Evolutionary conservation across 2,888 invertebrate species (phyloP), one percentile per base, ranked within the genome.

Genomic region (Helleia helle): DNA sequence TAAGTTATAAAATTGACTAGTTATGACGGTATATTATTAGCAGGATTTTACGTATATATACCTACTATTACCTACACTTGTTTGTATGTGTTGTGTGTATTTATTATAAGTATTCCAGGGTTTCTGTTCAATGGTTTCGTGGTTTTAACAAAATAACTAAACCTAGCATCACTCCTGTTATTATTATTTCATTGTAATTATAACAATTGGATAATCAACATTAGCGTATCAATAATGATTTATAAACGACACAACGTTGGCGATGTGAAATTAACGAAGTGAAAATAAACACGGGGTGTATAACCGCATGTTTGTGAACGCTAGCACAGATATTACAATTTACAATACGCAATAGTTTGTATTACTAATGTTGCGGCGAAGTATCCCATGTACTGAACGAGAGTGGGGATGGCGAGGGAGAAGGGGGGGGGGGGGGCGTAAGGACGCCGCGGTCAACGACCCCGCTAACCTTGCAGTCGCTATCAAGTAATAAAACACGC

Each of bases 391-490:
- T n/a, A n/a, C 53, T 62, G 63, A 62, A 37, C 38, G 40, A 42
- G n/a, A n/a, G n/a, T n/a, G n/a, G n/a, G n/a, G n/a, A n/a, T 36
- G 4, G 12, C 25, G 15, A 14, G 14, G 7, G 9, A 15, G 22
- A 26, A 13, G 66, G 62, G 36, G 39, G 40, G 42, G 42, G 41
- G 41, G 34, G 31, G 30, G 18, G 22, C 22, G 39, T 13, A 24
- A 28, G 11, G 15, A 38, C 8, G 52, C 48, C 49, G 54, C 54
- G 74, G 72, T 47, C 71, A 55, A 58, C 70, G 71, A 22, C 34
- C 18, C 34, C 65, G 67, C 75, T 71, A 71, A 72, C 72, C 70
- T 72, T 71, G 71, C 60, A 46, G 54, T 52, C 49, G 54, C 52
- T 56, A 56, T 59, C 51, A 54, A 51, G 49, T 52, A 49, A 48